Conservation (phyloP, 2,888 invertebrate genomes). For the Drosophila robusta region DNA sequence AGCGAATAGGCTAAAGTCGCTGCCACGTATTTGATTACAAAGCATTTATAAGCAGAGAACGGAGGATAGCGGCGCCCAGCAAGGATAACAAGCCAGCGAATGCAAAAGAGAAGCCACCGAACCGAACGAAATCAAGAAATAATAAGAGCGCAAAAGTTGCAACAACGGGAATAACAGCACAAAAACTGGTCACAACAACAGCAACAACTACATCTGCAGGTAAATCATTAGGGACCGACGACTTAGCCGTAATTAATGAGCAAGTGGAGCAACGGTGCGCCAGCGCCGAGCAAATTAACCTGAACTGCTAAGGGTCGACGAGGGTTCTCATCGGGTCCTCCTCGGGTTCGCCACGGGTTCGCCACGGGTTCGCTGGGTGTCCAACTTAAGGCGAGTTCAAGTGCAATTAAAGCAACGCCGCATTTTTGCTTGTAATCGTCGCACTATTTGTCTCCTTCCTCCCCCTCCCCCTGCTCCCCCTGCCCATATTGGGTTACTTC, state of each 20-base stretch:
- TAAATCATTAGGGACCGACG: slow-evolving; percentile 64
- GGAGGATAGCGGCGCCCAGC: slow-evolving; percentile 10
- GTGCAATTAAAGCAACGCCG: slow-evolving; percentile 69
- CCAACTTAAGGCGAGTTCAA: slow-evolving; percentile 50
- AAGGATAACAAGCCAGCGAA: slow-evolving; percentile 38
- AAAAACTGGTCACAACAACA: slow-evolving; percentile 19
- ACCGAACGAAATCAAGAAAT: slow-evolving; percentile 56
- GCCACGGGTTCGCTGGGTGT: slow-evolving; percentile 4
- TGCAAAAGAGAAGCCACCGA: slow-evolving; percentile 33
- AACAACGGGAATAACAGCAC: slow-evolving; percentile 25
- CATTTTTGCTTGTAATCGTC: slow-evolving; percentile 53
- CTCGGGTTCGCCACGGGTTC: not conserved
- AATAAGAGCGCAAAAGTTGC: slow-evolving; percentile 58
- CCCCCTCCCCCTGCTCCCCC: not conserved
- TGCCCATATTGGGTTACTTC: not conserved
- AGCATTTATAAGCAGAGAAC: slow-evolving; percentile 58
- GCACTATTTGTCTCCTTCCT: not conserved
- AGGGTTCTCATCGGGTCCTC: not conserved
- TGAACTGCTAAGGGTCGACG: slow-evolving; percentile 43
- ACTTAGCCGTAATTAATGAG: slow-evolving; percentile 78
- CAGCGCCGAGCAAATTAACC: slow-evolving; percentile 70
- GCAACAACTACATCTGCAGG: slow-evolving; percentile 49
- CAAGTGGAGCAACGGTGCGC: slow-evolving; percentile 68
- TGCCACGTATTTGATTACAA: slow-evolving; percentile 66
- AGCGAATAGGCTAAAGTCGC: slow-evolving; percentile 17